A percentile compares a stretch with the other conserved stretches of the same genome.
Conservation (phyloP, 2,888 invertebrate genomes). For the Oxystoma pomonae region DNA sequence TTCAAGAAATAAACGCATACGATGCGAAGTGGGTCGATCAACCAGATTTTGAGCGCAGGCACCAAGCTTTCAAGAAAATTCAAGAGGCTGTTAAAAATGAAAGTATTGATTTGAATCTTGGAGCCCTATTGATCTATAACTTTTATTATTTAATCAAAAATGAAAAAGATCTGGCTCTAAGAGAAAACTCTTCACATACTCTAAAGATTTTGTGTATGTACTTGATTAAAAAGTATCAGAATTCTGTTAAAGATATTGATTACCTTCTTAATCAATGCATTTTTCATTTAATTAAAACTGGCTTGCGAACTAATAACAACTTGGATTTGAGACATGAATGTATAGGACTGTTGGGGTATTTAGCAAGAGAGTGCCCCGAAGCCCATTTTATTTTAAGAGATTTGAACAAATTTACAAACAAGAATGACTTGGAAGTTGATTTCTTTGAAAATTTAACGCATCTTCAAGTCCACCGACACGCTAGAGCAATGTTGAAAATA, state of each 20-base stretch:
- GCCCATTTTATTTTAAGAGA: conserved; percentile 69
- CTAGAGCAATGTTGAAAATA: conserved; percentile 76
- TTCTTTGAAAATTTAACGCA: conserved; percentile 94
- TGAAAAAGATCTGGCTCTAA: conserved; percentile 79
- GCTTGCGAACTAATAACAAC: conserved; percentile 68
- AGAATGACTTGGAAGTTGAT: conserved; percentile 79
- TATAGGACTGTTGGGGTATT: conserved; percentile 70
- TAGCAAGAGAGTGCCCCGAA: conserved; percentile 68
- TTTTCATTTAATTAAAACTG: conserved; percentile 66
- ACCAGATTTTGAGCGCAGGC: conserved; percentile 80
- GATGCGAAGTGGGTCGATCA: conserved; percentile 89
- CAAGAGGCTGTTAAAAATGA: conserved; percentile 51
- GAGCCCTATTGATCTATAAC: conserved; percentile 74
- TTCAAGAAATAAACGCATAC: conserved; percentile 78
- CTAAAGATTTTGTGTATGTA: conserved; percentile 65
- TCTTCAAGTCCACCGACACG: conserved; percentile 79
- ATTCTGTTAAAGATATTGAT: conserved; percentile 54
- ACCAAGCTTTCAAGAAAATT: conserved; percentile 72
- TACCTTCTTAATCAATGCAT: conserved; percentile 70
- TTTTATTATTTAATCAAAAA: conserved; percentile 73
- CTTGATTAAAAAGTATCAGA: conserved; percentile 56
- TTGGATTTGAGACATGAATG: conserved; percentile 68
- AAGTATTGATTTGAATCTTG: conserved; percentile 56
- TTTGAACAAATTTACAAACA: conserved; percentile 62
- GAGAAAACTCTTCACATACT: conserved; percentile 72